These are phyloP conservation scores for Tadarida brasiliensis DNA, from an alignment of 2,797 vertebrate species.

Conservation along the genomic window DNA sequence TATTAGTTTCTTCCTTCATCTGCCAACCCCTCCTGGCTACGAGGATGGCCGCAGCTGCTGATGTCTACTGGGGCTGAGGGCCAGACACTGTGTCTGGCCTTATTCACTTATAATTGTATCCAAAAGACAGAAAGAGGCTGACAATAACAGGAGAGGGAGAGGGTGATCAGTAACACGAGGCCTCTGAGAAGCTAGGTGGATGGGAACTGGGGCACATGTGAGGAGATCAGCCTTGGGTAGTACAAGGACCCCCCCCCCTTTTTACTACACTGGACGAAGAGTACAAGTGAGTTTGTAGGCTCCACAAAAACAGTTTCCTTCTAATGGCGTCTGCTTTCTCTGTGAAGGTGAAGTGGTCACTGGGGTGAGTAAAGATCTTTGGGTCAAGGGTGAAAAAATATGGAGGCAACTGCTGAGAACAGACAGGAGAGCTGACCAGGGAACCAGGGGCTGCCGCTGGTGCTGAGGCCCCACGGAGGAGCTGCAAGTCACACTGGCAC, in stretches of 20 bases:
- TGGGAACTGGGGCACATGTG: background rate
- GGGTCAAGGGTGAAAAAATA: constrained; percentile 15
- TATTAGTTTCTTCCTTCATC: background rate
- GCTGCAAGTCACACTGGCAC: background rate
- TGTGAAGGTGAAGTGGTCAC: background rate
- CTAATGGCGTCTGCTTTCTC: background rate
- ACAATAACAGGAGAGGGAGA: background rate
- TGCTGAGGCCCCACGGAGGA: background rate
- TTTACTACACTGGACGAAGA: background rate
- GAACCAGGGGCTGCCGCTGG: background rate
- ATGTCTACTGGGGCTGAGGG: background rate
- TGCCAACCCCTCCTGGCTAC: background rate
- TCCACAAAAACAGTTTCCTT: background rate
- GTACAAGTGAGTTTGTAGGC: background rate
- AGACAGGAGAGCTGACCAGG: background rate
- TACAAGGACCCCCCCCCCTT: background rate
- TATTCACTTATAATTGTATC: background rate
- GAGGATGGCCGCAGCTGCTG: background rate
- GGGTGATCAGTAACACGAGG: background rate
- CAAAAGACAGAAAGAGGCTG: background rate
- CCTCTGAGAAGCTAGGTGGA: background rate
- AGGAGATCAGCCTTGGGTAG: background rate
- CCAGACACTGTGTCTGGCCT: background rate
- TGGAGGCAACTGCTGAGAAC: background rate
- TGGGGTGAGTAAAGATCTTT: background rate